Evolutionary conservation across 2,888 invertebrate genomes (phyloP).

Genomic region (Trissoscelio sp.): DNA sequence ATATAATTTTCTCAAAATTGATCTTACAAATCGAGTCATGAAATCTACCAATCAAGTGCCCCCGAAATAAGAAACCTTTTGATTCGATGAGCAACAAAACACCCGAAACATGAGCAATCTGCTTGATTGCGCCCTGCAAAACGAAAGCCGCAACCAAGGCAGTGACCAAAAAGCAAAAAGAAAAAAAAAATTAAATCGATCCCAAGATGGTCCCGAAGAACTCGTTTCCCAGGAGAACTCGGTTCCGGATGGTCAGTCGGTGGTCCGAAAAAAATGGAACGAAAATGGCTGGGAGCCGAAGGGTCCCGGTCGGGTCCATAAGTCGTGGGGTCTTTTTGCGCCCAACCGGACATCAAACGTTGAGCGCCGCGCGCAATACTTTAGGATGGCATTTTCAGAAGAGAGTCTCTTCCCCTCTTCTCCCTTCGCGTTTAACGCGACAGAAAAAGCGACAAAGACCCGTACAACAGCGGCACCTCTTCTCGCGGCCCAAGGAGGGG

Average conservation of each 20-base stretch:
- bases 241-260: conserved; percentile 68
- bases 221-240: conserved; percentile 72
- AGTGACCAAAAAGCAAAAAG: conserved; percentile 9
- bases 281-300: conserved; percentile 40
- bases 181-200: conserved; percentile 13
- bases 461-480: conserved; percentile 70
- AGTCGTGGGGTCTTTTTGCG: conserved; percentile 56
- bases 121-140: conserved; percentile 28
- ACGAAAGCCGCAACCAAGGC: conserved; percentile 13
- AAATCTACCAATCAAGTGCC: neutral
- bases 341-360: conserved; percentile 54
- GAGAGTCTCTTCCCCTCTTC: conserved; percentile 71
- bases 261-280: conserved; percentile 63
- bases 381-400: conserved; percentile 77
- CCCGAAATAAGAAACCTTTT: conserved; percentile 9
- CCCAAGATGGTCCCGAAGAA: conserved; percentile 58
- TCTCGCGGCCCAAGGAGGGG: conserved; percentile 75
- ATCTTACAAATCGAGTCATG: neutral
- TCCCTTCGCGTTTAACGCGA: conserved; percentile 68
- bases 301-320: conserved; percentile 22
- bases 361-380: conserved; percentile 50
- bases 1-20: neutral
- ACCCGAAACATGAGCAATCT: conserved; percentile 12
- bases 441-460: conserved; percentile 74
- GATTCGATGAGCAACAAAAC: conserved; percentile 21